phyloP scores from a whole-genome alignment of 2,113 vertebrate genomes.

The Ophthalmolycus amberensis region DNA sequence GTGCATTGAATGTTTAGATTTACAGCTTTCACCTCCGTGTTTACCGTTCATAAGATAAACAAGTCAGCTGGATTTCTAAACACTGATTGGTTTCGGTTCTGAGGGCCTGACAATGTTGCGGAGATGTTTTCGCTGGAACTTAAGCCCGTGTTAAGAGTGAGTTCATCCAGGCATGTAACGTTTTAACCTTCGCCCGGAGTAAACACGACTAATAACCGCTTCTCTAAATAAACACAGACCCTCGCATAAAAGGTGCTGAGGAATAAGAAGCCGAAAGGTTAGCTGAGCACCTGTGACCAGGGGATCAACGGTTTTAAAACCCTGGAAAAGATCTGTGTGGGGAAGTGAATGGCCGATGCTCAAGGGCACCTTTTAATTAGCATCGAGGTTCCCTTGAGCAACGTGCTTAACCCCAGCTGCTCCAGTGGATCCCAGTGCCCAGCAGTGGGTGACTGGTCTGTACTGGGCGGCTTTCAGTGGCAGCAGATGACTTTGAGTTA shows the following conservation, averaged over 20 bases:
- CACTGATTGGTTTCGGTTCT: slow-evolving; percentile 42
- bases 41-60: slow-evolving; percentile 50
- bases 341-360: background rate
- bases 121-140: slow-evolving; percentile 59
- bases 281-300: background rate
- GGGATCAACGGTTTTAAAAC: slow-evolving; percentile 9
- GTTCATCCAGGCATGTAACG: slow-evolving; percentile 52
- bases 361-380: slow-evolving; percentile 22
- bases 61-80: slow-evolving; percentile 32
- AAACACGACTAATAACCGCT: slow-evolving; percentile 56
- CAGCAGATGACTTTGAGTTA: background rate
- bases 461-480: background rate
- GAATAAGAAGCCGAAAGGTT: slow-evolving; percentile 12
- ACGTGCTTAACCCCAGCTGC: slow-evolving; percentile 19
- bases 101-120: slow-evolving; percentile 33
- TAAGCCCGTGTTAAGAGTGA: slow-evolving; percentile 63
- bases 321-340: background rate
- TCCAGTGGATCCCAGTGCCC: background rate
- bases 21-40: slow-evolving; percentile 40
- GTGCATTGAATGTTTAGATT: slow-evolving; percentile 44
- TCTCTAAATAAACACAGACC: slow-evolving; percentile 58
- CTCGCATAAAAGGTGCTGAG: slow-evolving; percentile 4
- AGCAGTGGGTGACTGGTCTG: background rate
- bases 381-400: slow-evolving; percentile 21
- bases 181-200: slow-evolving; percentile 53